Conservation (phyloP, 2,113 vertebrate species). For the Phylloscopus trochiloides region DNA sequence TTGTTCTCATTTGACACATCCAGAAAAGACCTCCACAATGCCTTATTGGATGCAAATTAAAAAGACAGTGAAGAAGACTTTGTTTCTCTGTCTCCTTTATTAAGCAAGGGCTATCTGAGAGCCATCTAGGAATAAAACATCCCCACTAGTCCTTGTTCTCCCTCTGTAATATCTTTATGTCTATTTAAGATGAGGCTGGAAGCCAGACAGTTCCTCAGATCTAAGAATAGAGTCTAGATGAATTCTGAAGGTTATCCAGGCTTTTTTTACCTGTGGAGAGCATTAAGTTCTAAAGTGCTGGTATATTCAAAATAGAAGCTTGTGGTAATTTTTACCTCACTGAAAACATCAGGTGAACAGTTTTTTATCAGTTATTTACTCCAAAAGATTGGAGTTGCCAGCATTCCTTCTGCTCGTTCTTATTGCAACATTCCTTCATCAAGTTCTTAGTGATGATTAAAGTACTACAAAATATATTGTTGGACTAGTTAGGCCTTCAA, state of each 20-base stretch:
- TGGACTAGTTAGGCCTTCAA: neutral
- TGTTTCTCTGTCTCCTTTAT: neutral
- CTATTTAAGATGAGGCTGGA: neutral
- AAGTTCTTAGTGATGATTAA: neutral
- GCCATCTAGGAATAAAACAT: neutral
- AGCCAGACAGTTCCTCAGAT: neutral
- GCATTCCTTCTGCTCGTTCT: neutral
- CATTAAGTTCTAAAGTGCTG: neutral
- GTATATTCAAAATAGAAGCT: neutral
- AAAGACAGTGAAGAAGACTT: neutral
- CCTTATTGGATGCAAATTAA: neutral
- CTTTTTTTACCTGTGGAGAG: neutral
- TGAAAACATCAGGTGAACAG: neutral
- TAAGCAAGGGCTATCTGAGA: neutral
- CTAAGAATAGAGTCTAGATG: neutral
- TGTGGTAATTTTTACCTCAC: neutral
- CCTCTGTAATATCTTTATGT: neutral
- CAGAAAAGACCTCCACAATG: neutral
- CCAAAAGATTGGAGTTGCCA: neutral
- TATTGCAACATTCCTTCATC: neutral
- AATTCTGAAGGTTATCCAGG: neutral
- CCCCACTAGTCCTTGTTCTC: neutral
- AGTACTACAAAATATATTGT: neutral
- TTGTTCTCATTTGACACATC: neutral
- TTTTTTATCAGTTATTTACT: neutral